Percentiles rank a stretch among this genome's conserved stretches.
Evolutionary conservation across 2,113 vertebrate genomes (phyloP).

Genomic region (Dipodomys merriami): DNA sequence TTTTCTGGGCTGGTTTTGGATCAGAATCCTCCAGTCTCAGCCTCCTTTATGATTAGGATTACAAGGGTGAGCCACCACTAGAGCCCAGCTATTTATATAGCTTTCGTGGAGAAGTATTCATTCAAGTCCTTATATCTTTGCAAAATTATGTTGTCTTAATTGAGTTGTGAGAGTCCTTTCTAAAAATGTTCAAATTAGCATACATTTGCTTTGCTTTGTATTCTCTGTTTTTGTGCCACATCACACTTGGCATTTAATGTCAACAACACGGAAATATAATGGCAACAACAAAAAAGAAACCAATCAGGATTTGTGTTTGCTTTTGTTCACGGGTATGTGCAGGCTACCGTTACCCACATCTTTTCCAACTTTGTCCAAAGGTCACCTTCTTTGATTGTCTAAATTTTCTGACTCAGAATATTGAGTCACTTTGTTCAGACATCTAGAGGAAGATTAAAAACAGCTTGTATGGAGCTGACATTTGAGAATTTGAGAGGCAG

Average conservation of each 20-base stretch:
- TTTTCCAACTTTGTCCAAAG: not conserved
- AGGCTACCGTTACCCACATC: not conserved
- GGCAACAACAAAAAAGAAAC: not conserved
- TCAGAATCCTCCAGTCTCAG: too few relatives aligned
- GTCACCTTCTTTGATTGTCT: not conserved
- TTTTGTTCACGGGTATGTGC: not conserved
- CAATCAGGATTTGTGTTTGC: too few relatives aligned
- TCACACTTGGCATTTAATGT: not conserved
- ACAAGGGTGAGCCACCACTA: too few relatives aligned
- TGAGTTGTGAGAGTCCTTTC: not conserved
- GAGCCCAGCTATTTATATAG: not conserved
- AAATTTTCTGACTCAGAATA: not conserved
- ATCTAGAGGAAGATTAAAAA: not conserved
- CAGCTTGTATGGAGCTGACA: not conserved
- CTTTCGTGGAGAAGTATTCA: not conserved
- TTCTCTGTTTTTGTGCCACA: not conserved
- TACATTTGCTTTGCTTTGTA: too few relatives aligned
- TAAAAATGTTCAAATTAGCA: too few relatives aligned
- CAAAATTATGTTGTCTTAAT: not conserved
- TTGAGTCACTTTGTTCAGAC: not conserved
- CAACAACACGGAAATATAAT: not conserved
- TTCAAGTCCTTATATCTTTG: not conserved
- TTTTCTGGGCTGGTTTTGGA: too few relatives aligned
- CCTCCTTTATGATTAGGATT: too few relatives aligned
- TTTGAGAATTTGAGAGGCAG: not conserved